Evolutionary conservation across 2,113 vertebrate genomes (phyloP), one percentile per base, ranked within the genome.

Genomic region (Thalassarche chlororhynchos): DNA sequence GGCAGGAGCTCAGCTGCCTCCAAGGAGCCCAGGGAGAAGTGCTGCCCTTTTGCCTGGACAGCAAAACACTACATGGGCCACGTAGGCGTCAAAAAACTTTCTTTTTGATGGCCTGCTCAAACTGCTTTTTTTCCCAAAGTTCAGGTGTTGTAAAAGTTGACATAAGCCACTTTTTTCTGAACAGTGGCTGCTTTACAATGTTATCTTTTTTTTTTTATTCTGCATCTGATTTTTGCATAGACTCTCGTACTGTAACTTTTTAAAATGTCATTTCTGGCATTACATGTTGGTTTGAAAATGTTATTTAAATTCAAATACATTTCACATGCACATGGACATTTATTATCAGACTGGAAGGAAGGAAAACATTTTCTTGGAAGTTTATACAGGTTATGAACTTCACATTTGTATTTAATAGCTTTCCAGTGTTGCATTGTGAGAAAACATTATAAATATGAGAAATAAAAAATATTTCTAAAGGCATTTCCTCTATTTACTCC

Each of bases 331-430:
- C 17, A 38, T 1, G 29, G 64, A 17, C 62, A 21, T 93, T 88
- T 81, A 75, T 86, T 88, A 84, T 54, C 60, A 62, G 44, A 49
- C 64, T 44, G 66, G 60, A 83, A 83, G 62, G 70, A 93, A 85
- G 62, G 70, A 93, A 85, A 90, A 66, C 12, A 32, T 93, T 93
- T 78, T 69, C 58, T 42, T 74, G 85, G 71, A 90, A 91, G 42
- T 85, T 94, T 77, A 54, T 36, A 40, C 70, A 93, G 78, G 81
- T 81, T 54, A 87, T 85, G 81, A 96, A 89, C 68, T 51, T 62
- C 60, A 16, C 3, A 1, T 84, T 84, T 42, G 10, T 74, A 46
- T 84, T 84, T 95, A 92, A 83, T 70, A 66, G 69, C 44, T 93
- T 66, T 34, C n/a, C 25, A 31, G 58, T 28, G 70, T n/a, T 78